phyloP scores from a whole-genome alignment of 2,113 vertebrate species.

The Xyliphius kryptos region DNA sequence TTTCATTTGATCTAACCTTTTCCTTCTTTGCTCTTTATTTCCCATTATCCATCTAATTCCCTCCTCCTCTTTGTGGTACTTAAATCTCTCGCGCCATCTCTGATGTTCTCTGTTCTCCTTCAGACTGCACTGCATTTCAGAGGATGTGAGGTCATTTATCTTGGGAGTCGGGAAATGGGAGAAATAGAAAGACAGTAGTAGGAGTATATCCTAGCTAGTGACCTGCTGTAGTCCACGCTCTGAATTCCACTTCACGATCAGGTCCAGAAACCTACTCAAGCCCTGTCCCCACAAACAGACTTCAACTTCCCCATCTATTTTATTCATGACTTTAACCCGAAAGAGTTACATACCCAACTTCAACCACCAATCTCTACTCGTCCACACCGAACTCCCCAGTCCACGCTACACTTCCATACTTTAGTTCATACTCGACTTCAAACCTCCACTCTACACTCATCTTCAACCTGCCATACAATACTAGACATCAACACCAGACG shows the following conservation, averaged over 20 bases:
- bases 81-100: neutral
- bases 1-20: conserved; percentile 5
- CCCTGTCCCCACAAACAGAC: too few species aligned
- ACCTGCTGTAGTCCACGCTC: neutral
- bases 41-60: neutral
- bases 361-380: neutral
- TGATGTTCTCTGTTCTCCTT: neutral
- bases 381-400: neutral
- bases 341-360: neutral
- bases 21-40: neutral
- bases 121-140: neutral
- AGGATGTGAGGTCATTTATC: conserved; percentile 4
- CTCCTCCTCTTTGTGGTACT: neutral
- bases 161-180: neutral
- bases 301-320: too few species aligned
- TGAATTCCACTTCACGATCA: neutral
- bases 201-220: neutral
- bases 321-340: too few species aligned
- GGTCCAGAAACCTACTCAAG: neutral
- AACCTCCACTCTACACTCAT: neutral
- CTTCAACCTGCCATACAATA: neutral
- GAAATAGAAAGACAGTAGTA: neutral
- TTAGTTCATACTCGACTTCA: neutral
- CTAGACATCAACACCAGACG: too few species aligned
- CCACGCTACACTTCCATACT: neutral